Evolutionary conservation across 2,888 invertebrate genomes (phyloP), one percentile per base, ranked within the genome.

Genomic region (Cybosia mesomella): DNA sequence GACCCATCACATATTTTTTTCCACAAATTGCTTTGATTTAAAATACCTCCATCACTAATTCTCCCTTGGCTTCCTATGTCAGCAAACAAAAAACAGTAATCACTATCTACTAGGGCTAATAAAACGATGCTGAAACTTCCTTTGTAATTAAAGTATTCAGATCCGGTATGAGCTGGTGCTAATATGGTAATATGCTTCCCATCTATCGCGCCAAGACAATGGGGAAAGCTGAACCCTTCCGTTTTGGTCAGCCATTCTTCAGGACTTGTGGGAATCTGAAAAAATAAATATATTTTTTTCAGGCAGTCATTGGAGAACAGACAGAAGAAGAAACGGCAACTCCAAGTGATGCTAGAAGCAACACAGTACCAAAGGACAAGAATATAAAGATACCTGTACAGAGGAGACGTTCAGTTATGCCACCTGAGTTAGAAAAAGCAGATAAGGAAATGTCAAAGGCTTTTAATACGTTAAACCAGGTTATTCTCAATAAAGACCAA

Each of bases 31-130:
- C 70, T 71, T 61, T 79, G 74, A 62, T 36, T 73, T 66, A 79
- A 78, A 2, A 79, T 75, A 7, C 73, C 75, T 24, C 77, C 73
- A 59, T 74, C 75, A 53, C 73, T 72, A 32, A 77, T 74, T 69
- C 81, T 75, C 21, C 87, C 84, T 73, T 83, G 84, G 64, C 76
- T 67, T 22, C 84, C 87, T 43, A 88, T 76, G 60, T 87, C 82
- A 62, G 83, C 81, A 73, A 82, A 83, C 57, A 82, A 80, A 80
- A 89, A 88, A 63, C 67, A 71, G 32, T 74, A 73, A 53, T 74
- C 54, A 43, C 68, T 72, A 32, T 76, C 74, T 11, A 76, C 73
- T 64, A 72, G 62, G 15, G 70, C 68, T 24, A 76, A 28, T n/a
- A 73, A 57, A 22, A 72, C 74, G 11, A 75, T 64, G 53, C 73